phyloP scores from a whole-genome alignment of 2,113 vertebrate genomes.

The Trachemys scripta region DNA sequence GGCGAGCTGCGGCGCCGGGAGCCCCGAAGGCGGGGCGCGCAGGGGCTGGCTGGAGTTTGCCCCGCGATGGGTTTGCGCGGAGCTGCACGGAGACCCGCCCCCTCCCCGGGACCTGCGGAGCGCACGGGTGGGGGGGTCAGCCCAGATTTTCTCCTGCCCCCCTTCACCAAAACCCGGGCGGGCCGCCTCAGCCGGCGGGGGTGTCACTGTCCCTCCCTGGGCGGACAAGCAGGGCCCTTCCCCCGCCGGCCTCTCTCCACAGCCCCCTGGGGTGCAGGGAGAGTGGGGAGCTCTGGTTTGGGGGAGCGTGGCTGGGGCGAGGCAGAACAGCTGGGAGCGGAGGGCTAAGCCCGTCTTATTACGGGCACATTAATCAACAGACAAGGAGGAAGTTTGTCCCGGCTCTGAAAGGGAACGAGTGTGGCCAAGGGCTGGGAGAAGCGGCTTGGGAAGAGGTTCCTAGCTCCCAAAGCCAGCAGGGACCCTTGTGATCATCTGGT shows the following conservation, averaged over 20 bases:
- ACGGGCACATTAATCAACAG: too few relatives aligned
- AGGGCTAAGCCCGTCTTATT: too few relatives aligned
- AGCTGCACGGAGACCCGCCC: background rate
- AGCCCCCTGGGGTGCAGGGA: background rate
- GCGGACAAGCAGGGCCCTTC: background rate
- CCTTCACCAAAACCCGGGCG: background rate
- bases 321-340: too few relatives aligned
- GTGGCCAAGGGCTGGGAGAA: too few relatives aligned
- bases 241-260: background rate
- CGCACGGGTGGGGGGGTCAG: background rate
- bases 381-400: background rate
- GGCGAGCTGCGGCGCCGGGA: background rate
- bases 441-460: too few relatives aligned
- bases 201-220: constrained; percentile 11
- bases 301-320: too few relatives aligned
- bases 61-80: background rate
- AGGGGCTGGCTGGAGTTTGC: background rate
- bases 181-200: constrained; percentile 37
- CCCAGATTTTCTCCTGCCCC: background rate
- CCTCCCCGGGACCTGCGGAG: accelerated
- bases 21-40: accelerated
- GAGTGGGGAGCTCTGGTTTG: background rate
- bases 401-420: too few relatives aligned
- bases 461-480: too few relatives aligned
- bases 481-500: too few relatives aligned